phyloP scores from a whole-genome alignment of 2,888 invertebrate species.

The Agelastica alni region DNA sequence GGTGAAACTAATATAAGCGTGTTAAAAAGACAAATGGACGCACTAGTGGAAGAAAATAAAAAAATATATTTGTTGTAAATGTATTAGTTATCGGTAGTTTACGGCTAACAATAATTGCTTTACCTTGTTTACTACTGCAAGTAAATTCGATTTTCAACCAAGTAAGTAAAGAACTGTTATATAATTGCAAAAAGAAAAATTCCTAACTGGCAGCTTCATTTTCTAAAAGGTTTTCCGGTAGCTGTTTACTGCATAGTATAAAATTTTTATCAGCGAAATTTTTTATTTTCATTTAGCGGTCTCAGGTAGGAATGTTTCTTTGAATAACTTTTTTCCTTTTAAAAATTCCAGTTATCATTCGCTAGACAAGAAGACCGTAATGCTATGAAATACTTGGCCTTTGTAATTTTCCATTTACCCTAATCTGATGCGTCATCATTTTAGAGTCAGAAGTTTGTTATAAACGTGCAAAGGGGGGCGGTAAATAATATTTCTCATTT shows the following conservation, averaged over 20 bases:
- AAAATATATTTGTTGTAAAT: too few relatives aligned
- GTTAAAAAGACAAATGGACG: too few relatives aligned
- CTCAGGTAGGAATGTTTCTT: not conserved
- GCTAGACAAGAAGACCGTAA: slow-evolving; percentile 1
- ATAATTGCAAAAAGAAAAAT: too few relatives aligned
- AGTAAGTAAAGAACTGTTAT: too few relatives aligned
- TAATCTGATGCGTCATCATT: slow-evolving; percentile 25
- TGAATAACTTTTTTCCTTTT: not conserved
- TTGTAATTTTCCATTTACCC: slow-evolving; percentile 12
- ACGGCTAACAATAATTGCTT: too few relatives aligned
- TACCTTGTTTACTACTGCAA: too few relatives aligned
- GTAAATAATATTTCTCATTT: slow-evolving; percentile 16
- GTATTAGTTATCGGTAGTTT: too few relatives aligned
- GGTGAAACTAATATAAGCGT: too few relatives aligned
- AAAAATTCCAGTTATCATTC: not conserved
- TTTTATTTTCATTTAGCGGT: not conserved
- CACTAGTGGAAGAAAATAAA: too few relatives aligned
- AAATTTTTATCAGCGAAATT: not conserved
- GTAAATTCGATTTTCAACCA: too few relatives aligned
- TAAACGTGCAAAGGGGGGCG: slow-evolving; percentile 16
- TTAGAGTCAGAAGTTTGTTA: slow-evolving; percentile 19
- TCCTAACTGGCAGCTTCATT: too few relatives aligned
- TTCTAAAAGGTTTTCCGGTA: too few relatives aligned
- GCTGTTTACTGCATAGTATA: not conserved
- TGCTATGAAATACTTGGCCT: slow-evolving; percentile 10